Percentiles rank a stretch among this genome's conserved stretches.
These are phyloP conservation scores for Caenorhabditis plicata DNA, from an alignment of 2,888 invertebrate genomes.

Conservation along the genomic window DNA sequence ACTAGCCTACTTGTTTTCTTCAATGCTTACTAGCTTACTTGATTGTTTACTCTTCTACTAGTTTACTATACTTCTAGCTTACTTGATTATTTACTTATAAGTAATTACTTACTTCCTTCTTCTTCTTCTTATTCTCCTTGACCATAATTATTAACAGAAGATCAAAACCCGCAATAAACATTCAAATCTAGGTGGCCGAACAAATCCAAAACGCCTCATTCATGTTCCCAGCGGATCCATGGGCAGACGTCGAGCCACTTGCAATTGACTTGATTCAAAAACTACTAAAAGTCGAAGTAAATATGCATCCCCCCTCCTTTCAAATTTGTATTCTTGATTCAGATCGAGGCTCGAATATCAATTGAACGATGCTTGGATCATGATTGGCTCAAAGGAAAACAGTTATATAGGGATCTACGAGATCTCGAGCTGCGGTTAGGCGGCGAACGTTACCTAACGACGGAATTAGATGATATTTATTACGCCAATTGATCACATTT, in stretches of 20 bases:
- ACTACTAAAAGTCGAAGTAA: slow-evolving; percentile 79
- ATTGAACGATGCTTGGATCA: slow-evolving; percentile 64
- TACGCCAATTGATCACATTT: too few relatives aligned
- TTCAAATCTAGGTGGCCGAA: slow-evolving; percentile 95
- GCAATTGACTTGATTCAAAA: slow-evolving; percentile 96
- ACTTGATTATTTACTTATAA: too few relatives aligned
- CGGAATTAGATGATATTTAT: slow-evolving; percentile 35
- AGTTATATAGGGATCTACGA: slow-evolving; percentile 56
- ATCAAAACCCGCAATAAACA: too few relatives aligned
- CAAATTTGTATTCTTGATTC: slow-evolving; percentile 7
- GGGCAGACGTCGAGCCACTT: slow-evolving; percentile 87
- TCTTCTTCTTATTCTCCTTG: too few relatives aligned
- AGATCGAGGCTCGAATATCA: slow-evolving; percentile 62
- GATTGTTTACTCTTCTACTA: too few relatives aligned
- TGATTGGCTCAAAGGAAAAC: slow-evolving; percentile 59
- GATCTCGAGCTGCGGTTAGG: slow-evolving; percentile 55
- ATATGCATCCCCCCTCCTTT: neutral
- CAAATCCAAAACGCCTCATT: slow-evolving; percentile 99
- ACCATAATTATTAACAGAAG: too few relatives aligned
- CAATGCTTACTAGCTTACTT: too few relatives aligned
- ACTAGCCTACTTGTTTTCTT: too few relatives aligned
- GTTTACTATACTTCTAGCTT: too few relatives aligned
- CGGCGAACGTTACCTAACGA: slow-evolving; percentile 34
- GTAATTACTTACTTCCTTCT: too few relatives aligned
- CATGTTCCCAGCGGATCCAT: slow-evolving; percentile 99